Base-by-base conservation (phyloP, 2,888 invertebrate genomes). In the Dastarcus helophoroides region DNA sequence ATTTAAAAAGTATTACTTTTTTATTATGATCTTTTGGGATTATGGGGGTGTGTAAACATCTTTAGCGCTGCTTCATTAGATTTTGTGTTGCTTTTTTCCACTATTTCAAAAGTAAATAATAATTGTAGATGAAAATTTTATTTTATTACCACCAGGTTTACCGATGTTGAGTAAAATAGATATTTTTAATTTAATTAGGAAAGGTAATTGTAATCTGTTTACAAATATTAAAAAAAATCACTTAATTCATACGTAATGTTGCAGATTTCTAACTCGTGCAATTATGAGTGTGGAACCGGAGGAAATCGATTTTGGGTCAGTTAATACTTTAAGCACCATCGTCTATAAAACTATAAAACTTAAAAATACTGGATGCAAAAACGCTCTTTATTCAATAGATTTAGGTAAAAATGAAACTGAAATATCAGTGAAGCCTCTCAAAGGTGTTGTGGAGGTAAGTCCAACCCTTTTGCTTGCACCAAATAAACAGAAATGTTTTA, bases 311-410 rank as follows among this genome's bases (percentile, higher is more conserved):
- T 65, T 65, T 42, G 64, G 64, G 1, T 48, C 51, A 19, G 53
- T 67, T 2, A 63, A 67, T 36, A 43, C 62, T 7, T 62, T 59
- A 4, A 51, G 51, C 22, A 48, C 59, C 1, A 60, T 62, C 2
- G 51, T 53, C 2, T 42, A 51, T n/a, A 53, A 54, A 38, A 47
- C 44, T n/a, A 31, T 67, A 3, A 42, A 43, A 2, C 38, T 67
- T 2, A 41, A 24, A 2, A 68, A 67, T 35, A 38, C 37, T 3
- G 65, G 65, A 7, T 53, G 46, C 13, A 59, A 60, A 42, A 53
- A 50, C 13, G 47, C 56, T 3, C 55, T 51, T 43, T 67, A 61
- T 40, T 46, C 53, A 7, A 51, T 66, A 8, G 66, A 67, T 47
- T 40, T 63, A 11, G 60, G 60, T n/a, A 44, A 47, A 31, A 60